Conservation (phyloP, 2,113 vertebrate species). For the Siniperca knerii region DNA sequence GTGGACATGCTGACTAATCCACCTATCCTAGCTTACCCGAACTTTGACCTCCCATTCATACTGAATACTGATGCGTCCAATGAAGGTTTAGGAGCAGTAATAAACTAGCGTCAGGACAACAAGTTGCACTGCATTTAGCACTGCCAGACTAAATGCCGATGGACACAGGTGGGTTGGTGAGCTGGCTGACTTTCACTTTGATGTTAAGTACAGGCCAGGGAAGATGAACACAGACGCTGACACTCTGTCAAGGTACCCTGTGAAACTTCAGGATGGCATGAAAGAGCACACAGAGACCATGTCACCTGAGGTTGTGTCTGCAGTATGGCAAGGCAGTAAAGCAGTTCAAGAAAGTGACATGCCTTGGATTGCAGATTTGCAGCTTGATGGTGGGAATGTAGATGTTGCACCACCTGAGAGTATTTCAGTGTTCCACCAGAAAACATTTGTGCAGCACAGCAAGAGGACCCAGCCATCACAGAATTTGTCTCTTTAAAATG, state of each 20-base stretch:
- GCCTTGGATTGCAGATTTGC: neutral
- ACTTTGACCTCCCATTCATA: neutral
- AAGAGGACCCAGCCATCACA: conserved; percentile 13
- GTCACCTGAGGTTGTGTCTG: neutral
- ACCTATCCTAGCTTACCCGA: conserved; percentile 10
- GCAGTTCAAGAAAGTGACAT: neutral
- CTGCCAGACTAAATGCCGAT: too few species aligned
- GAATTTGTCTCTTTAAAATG: neutral
- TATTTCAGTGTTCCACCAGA: neutral
- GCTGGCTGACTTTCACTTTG: conserved; percentile 1
- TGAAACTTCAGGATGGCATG: neutral
- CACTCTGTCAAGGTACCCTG: neutral
- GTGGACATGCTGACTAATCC: conserved; percentile 9
- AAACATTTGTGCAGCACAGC: conserved; percentile 17
- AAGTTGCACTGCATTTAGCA: neutral
- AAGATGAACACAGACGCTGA: conserved; percentile 4
- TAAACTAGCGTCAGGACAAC: neutral
- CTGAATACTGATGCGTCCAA: conserved; percentile 16
- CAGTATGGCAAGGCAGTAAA: conserved; percentile 25
- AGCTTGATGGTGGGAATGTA: neutral
- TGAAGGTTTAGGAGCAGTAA: neutral
- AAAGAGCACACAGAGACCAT: neutral
- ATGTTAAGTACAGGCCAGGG: neutral
- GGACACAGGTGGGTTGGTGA: neutral
- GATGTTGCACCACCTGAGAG: neutral